These are phyloP conservation scores for Torymus tubicola DNA, from an alignment of 2,888 invertebrate genomes.

Conservation along the genomic window DNA sequence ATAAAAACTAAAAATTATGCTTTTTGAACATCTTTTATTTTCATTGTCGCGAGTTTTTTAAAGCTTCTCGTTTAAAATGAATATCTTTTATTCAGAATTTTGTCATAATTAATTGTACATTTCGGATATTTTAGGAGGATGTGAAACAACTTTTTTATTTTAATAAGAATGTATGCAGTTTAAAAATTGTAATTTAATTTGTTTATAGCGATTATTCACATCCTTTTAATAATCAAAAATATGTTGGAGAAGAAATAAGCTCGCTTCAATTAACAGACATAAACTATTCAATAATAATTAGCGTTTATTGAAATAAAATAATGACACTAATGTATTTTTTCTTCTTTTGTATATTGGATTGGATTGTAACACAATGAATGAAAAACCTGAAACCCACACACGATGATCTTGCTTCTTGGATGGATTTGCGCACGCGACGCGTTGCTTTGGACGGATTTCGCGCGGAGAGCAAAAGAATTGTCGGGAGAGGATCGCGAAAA, in stretches of 20 bases:
- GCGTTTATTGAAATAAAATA: slow-evolving; percentile 46
- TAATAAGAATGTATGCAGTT: slow-evolving; percentile 15
- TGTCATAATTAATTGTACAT: not conserved
- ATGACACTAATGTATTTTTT: slow-evolving; percentile 76
- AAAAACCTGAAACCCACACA: slow-evolving; percentile 76
- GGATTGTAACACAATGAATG: slow-evolving; percentile 77
- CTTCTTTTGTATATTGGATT: slow-evolving; percentile 77
- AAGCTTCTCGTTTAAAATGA: slow-evolving; percentile 27
- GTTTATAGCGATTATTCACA: not conserved
- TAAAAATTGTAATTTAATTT: not conserved
- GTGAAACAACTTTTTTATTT: slow-evolving; percentile 8
- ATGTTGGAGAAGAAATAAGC: slow-evolving; percentile 22
- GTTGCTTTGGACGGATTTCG: slow-evolving; percentile 69
- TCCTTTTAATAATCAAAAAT: slow-evolving; percentile 23
- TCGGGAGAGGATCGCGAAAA: slow-evolving; percentile 55
- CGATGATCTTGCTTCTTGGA: slow-evolving; percentile 75
- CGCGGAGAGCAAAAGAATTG: slow-evolving; percentile 62
- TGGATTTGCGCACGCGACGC: slow-evolving; percentile 71
- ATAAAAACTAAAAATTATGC: slow-evolving; percentile 26
- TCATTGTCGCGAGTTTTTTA: slow-evolving; percentile 43
- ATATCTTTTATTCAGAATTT: slow-evolving; percentile 20
- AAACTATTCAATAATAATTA: slow-evolving; percentile 49
- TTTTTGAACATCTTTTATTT: slow-evolving; percentile 18
- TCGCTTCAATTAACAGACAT: slow-evolving; percentile 37
- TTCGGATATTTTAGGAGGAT: slow-evolving; percentile 10